phyloP scores from a whole-genome alignment of 2,113 vertebrate species.

The Saiga tatarica region DNA sequence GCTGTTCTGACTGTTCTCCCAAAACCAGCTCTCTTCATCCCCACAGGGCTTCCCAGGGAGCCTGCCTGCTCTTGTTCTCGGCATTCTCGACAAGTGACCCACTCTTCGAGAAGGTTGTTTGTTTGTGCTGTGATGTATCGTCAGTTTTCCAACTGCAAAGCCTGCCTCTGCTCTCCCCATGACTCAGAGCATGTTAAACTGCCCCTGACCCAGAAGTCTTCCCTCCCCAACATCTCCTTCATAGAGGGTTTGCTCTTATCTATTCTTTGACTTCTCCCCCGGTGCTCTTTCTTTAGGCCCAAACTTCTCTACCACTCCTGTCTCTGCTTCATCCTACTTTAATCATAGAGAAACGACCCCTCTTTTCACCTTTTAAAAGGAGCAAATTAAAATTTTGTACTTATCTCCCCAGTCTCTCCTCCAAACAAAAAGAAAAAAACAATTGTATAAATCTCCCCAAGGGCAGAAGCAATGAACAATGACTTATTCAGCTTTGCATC shows the following conservation, averaged over 20 bases:
- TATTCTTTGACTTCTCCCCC: neutral
- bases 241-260: neutral
- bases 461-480: neutral
- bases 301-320: neutral
- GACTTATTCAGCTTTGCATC: neutral
- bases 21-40: neutral
- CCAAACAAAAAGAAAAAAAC: neutral
- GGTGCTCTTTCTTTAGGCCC: neutral
- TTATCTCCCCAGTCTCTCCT: neutral
- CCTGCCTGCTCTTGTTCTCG: conserved; percentile 13
- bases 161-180: conserved; percentile 23
- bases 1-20: neutral
- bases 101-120: neutral
- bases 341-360: neutral
- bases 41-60: neutral
- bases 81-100: neutral
- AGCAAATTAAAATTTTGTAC: neutral
- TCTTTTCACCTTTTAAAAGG: neutral
- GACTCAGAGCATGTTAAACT: neutral
- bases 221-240: neutral
- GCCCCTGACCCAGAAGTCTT: conserved; percentile 11
- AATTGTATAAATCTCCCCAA: neutral
- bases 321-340: neutral
- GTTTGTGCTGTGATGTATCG: conserved; percentile 22
- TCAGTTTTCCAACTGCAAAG: conserved; percentile 49